Evolutionary conservation across 2,888 invertebrate species (phyloP), one percentile per base, ranked within the genome.

Genomic region (Schizotus pectinicornis): DNA sequence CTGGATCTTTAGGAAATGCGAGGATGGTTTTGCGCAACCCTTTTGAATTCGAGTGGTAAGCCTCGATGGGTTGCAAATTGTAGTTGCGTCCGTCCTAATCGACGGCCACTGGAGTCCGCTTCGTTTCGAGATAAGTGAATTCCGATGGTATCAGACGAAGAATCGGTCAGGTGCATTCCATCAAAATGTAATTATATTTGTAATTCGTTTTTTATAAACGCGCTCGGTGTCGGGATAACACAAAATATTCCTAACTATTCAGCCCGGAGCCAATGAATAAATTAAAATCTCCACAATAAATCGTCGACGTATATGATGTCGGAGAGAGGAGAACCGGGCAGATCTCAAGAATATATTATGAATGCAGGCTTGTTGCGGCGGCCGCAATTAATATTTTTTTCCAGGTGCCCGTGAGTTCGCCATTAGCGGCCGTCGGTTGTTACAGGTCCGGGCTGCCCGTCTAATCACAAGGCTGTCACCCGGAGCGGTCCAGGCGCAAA

Each of bases 241-340:
- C 67, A 70, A 70, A 71, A 72, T 69, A 74, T 74, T 68, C 70
- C 74, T 68, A 68, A 72, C 74, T 71, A 73, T 75, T 74, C 69
- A 67, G 74, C 77, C 75, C 62, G 62, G 61, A 70, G 75, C 74
- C 69, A 55, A 68, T 73, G 78, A 76, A 77, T 77, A 78, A 77
- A 78, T 78, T 78, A 77, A 77, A 78, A 76, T 76, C 74, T 71
- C 70, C 68, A 77, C 77, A 75, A 78, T 78, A 78, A 78, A 78
- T 78, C 76, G 74, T 77, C 73, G 72, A 74, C 75, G 72, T 63
- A 67, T 66, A 69, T 75, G 75, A 77, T 75, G 76, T 72, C 69
- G 70, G 71, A 73, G 69, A 69, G 66, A 66, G 66, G 67, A 63
- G 65, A 63, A 42, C 59, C 45, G 57, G 65, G 58, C 61, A 66